Conservation (phyloP, 1,140 invertebrate species). For the Penaeus vannamei region DNA sequence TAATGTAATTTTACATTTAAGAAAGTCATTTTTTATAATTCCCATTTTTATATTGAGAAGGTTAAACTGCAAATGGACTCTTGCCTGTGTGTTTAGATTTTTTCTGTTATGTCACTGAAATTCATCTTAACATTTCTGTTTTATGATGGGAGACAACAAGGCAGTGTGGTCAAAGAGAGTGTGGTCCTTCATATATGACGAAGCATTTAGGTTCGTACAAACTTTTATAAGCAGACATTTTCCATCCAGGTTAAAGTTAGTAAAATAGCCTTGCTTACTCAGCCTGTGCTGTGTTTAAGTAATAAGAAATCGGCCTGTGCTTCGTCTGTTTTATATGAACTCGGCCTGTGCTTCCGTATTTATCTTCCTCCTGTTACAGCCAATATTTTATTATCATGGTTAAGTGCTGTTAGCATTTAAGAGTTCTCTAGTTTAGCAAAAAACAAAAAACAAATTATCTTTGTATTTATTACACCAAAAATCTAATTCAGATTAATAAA, state of each 20-base stretch:
- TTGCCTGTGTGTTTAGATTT: conserved; percentile 19
- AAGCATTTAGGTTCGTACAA: conserved; percentile 19
- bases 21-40: too few relatives aligned
- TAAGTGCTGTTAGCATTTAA: conserved; percentile 43
- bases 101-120: conserved; percentile 41
- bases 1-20: too few relatives aligned
- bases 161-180: conserved; percentile 28
- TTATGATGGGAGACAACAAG: conserved; percentile 42
- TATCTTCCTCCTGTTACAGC: conserved; percentile 45
- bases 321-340: conserved; percentile 31
- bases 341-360: conserved; percentile 56
- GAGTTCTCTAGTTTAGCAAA: conserved; percentile 56
- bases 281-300: neutral
- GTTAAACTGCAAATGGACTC: too few relatives aligned
- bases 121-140: conserved; percentile 23
- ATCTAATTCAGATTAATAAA: conserved; percentile 16
- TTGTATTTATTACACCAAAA: conserved; percentile 43
- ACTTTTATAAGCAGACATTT: conserved; percentile 8
- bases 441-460: conserved; percentile 26
- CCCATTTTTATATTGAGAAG: too few relatives aligned
- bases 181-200: conserved; percentile 20
- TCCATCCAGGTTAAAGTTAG: neutral
- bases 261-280: neutral
- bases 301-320: conserved; percentile 39
- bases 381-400: conserved; percentile 53